Conservation (phyloP, 2,797 vertebrate genomes). For the Ibycter americanus region DNA sequence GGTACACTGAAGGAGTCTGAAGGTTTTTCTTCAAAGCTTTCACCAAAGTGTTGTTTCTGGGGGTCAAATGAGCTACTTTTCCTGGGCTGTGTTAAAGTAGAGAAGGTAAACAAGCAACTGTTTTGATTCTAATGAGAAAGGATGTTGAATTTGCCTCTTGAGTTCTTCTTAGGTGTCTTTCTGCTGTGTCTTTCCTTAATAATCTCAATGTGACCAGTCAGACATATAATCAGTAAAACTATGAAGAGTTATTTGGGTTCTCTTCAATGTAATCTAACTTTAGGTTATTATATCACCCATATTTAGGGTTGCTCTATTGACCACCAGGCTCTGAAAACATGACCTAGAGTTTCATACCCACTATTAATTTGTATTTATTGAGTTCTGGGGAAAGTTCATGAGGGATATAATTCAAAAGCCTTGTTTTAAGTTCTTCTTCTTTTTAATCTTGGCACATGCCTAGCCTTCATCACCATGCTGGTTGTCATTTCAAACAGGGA, state of each 20-base stretch:
- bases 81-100: background rate
- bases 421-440: background rate
- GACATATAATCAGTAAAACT: background rate
- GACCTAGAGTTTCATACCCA: background rate
- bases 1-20: background rate
- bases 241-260: background rate
- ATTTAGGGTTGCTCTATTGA: background rate
- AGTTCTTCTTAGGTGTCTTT: background rate
- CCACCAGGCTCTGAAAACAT: background rate
- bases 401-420: background rate
- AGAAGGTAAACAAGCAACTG: background rate
- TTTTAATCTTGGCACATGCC: background rate
- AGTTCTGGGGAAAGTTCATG: background rate
- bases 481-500: background rate
- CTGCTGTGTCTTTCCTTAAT: background rate
- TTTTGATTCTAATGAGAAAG: background rate
- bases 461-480: background rate
- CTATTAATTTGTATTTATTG: background rate
- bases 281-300: background rate
- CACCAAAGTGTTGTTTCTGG: background rate
- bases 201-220: background rate
- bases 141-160: background rate
- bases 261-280: background rate
- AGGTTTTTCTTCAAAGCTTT: background rate
- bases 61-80: background rate